Base-by-base conservation (phyloP, 1,140 invertebrate genomes). In the Bactericera cockerelli region DNA sequence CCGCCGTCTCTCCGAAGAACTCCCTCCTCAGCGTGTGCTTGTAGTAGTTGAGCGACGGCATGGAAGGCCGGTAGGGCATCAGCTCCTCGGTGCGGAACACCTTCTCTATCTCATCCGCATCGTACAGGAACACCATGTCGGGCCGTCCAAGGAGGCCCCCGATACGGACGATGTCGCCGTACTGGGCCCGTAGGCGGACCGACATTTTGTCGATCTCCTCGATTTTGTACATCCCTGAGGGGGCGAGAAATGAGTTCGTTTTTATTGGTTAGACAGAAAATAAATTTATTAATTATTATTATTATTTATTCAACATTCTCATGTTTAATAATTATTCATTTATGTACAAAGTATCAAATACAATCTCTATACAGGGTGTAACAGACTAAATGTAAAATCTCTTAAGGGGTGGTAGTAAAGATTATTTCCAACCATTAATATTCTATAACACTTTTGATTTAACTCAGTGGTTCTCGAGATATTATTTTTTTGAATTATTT, bases 21-120 rank as follows among this genome's bases (percentile, higher is more conserved):
- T 86, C 81, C 64, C 79, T 81, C 49, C 82, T 72, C 59, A 87
- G 69, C 14, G 79, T 77, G 63, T 85, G 82, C 64, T 88, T 88
- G 69, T 87, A 88, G 67, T 86, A 83, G 64, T 81, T 77, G 8
- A 88, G 74, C 0, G 84, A 87, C 0, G 86, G 84, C 76, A 87
- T 87, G 6, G 83, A 84, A 0, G 84, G 85, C 63, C 86, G 75
- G 61, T 84, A 77, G 0, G 87, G 87, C 76, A 88, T 79, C 1
- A 73, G 68, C 64, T 88, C 86, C 70, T 89, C 86, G 25, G 78
- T 76, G 59, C 83, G 75, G 65, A 87, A 86, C 55, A 89, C 79
- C 59, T 78, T 79, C 57, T 85, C 79, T 11, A 86, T 86, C 65
- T 86, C 83, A 59, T 86, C 79, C 0, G 83, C 82, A 67, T 83